Conservation (phyloP, 2,888 invertebrate species). For the Zhuqinia jingwanae region DNA sequence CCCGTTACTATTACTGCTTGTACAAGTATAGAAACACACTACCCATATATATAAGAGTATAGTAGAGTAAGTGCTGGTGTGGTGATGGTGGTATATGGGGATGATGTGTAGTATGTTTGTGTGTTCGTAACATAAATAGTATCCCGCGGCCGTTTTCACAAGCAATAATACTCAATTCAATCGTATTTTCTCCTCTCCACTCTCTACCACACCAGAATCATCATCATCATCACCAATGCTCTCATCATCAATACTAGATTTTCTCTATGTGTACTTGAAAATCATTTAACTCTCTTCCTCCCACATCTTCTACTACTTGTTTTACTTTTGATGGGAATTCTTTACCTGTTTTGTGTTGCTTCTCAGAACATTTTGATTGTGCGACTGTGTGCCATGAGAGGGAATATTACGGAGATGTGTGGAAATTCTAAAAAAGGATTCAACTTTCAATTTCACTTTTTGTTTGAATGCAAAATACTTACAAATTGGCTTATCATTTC, state of each 20-base stretch:
- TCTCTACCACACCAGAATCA: neutral
- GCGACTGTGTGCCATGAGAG: neutral
- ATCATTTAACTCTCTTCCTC: neutral
- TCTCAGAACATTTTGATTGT: neutral
- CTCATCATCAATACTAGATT: neutral
- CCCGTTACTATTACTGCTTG: neutral
- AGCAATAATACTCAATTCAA: slow-evolving; percentile 5
- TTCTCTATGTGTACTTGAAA: slow-evolving; percentile 15
- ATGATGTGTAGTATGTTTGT: no score
- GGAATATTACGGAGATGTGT: no score
- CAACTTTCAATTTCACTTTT: no score
- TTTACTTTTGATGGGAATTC: neutral
- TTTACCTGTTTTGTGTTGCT: neutral
- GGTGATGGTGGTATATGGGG: no score
- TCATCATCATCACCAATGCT: neutral
- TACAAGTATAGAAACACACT: no score
- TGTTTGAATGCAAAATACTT: no score
- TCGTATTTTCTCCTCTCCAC: slow-evolving; percentile 2
- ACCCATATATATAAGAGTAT: no score
- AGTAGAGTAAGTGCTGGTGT: no score
- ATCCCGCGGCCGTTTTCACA: slow-evolving; percentile 30
- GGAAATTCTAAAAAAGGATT: no score
- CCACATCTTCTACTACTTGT: neutral
- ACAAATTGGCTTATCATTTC: no score
- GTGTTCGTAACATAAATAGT: slow-evolving; percentile 7